phyloP scores from a whole-genome alignment of 2,888 invertebrate genomes.

The Lepidonotus clava region DNA sequence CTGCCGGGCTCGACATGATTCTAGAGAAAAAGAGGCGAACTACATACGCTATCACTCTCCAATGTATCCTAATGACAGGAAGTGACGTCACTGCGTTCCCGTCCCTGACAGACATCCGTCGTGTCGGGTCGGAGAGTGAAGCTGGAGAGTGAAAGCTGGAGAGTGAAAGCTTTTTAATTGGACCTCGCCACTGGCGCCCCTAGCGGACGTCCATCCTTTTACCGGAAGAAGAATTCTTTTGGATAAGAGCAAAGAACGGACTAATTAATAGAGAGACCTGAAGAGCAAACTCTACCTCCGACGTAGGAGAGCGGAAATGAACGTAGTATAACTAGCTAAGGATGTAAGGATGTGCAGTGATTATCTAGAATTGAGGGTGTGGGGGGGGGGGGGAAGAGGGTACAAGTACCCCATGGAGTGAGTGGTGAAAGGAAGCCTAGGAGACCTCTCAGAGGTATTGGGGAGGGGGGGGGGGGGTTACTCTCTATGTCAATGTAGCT shows the following conservation, averaged over 20 bases:
- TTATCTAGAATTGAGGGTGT: no score
- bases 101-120: background rate
- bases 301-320: background rate
- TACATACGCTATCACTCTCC: no score
- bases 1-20: no score
- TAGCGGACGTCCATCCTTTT: background rate
- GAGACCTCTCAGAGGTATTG: no score
- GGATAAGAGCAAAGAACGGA: background rate
- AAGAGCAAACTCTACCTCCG: background rate
- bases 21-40: no score
- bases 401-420: no score
- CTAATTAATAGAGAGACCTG: background rate
- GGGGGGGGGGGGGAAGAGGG: background rate
- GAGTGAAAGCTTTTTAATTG: background rate
- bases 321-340: background rate
- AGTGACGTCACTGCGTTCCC: background rate
- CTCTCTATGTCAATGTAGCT: no score
- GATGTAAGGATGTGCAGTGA: background rate
- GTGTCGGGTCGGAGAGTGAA: background rate
- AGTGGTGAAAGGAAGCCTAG: no score
- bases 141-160: no score
- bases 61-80: background rate
- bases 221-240: background rate
- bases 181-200: background rate
- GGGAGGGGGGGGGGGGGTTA: background rate